A percentile compares a stretch with the other conserved stretches of the same genome.
phyloP scores from a whole-genome alignment of 1,140 invertebrate genomes.

The Pseudomyrmex cubaensis region DNA sequence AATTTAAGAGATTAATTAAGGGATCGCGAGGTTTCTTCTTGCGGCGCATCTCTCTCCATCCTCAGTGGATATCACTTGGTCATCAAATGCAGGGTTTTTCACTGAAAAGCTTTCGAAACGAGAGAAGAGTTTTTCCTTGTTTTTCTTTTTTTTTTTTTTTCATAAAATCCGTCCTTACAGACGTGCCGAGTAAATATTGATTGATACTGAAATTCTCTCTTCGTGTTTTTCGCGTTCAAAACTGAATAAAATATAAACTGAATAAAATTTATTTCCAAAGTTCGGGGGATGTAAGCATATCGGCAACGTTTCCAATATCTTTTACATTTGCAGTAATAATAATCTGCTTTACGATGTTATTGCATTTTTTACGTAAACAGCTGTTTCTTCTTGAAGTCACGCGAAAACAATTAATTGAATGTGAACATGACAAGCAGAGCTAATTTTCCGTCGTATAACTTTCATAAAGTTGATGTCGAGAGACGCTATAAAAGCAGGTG shows the following conservation, averaged over 20 bases:
- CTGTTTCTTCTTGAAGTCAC: not conserved
- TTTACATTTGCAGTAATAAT: not conserved
- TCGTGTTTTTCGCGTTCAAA: not conserved
- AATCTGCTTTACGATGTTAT: conserved; percentile 2
- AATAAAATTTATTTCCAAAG: not conserved
- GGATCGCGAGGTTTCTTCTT: conserved; percentile 35
- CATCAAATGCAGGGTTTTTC: not conserved
- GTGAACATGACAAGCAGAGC: not conserved
- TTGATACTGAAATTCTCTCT: not conserved
- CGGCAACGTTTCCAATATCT: not conserved
- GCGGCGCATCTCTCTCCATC: conserved; percentile 12
- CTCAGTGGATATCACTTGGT: conserved; percentile 7
- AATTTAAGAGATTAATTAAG: conserved; percentile 58
- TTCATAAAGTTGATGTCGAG: conserved; percentile 15
- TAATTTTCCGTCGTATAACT: conserved; percentile 23
- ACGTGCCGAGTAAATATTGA: not conserved
- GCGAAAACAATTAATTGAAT: conserved; percentile 32
- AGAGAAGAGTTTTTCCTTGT: too few species aligned
- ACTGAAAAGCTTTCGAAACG: not conserved
- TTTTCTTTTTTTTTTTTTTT: too few species aligned
- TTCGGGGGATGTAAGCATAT: not conserved
- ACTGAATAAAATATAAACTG: too few species aligned
- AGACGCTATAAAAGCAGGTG: conserved; percentile 22
- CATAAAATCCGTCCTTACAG: not conserved
- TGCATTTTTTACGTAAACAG: not conserved